These are phyloP conservation scores for Machimus rusticus DNA, from an alignment of 2,888 invertebrate genomes.

Conservation along the genomic window DNA sequence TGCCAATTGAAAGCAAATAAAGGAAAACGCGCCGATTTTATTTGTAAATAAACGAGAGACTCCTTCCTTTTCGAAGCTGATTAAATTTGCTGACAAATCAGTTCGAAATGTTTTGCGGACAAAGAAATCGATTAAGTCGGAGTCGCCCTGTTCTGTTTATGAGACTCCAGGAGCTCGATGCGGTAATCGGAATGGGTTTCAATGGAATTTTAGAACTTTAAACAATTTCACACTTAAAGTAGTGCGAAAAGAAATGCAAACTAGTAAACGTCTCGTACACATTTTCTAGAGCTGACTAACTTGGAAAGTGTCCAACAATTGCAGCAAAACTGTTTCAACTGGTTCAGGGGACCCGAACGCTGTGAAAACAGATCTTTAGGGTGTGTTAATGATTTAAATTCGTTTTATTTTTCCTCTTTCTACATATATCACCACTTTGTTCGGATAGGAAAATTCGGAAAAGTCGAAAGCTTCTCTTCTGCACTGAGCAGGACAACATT, in stretches of 20 bases:
- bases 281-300: slow-evolving; percentile 4
- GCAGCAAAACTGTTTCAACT: neutral
- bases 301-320: neutral
- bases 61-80: neutral
- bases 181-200: neutral
- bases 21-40: neutral
- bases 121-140: neutral
- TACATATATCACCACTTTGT: neutral
- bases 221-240: neutral
- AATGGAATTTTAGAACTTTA: neutral
- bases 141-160: neutral
- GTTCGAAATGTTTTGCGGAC: neutral
- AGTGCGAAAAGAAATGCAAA: neutral
- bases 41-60: neutral
- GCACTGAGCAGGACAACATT: neutral
- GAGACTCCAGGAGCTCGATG: neutral
- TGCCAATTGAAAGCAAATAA: neutral
- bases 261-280: neutral
- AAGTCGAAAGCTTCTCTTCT: neutral
- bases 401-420: neutral
- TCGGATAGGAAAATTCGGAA: neutral
- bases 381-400: slow-evolving; percentile 11
- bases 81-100: neutral
- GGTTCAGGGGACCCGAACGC: neutral
- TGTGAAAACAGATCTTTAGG: neutral